Percentiles rank a stretch among this genome's conserved stretches.
Evolutionary conservation across 2,113 vertebrate species (phyloP).

Genomic region (Cathartes aura): DNA sequence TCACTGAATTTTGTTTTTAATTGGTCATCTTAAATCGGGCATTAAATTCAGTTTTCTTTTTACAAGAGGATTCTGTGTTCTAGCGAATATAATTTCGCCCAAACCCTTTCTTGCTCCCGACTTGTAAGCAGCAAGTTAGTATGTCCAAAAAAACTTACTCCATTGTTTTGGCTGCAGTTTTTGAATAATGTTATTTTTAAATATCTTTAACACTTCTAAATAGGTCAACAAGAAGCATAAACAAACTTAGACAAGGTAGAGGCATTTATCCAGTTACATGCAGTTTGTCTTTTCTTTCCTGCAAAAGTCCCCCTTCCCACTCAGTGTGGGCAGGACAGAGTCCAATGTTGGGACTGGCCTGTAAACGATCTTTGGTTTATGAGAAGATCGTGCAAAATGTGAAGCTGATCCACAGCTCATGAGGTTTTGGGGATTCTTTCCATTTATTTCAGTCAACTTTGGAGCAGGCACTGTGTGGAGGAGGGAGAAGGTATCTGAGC

Average conservation of each 20-base stretch:
- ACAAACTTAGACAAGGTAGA: neutral
- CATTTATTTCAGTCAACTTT: neutral
- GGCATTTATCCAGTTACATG: neutral
- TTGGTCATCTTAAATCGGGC: neutral
- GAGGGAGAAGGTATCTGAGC: neutral
- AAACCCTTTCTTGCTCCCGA: neutral
- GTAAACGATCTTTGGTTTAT: neutral
- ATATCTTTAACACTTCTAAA: neutral
- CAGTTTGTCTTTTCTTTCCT: neutral
- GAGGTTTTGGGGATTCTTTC: neutral
- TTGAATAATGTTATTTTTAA: constrained; percentile 18
- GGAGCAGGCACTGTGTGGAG: neutral
- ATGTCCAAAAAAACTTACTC: neutral
- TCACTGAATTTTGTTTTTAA: constrained; percentile 24
- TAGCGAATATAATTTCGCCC: neutral
- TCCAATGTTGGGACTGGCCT: neutral
- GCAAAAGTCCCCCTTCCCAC: neutral
- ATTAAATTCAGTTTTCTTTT: constrained; percentile 1
- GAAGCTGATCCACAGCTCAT: neutral
- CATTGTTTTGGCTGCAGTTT: constrained; percentile 8
- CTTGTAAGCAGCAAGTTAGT: constrained; percentile 9
- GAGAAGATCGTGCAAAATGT: neutral
- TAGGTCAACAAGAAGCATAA: neutral
- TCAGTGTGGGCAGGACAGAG: neutral
- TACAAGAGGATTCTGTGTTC: neutral